Base-by-base conservation (phyloP, 2,797 vertebrate genomes). In the Mormyrops boulengeri region DNA sequence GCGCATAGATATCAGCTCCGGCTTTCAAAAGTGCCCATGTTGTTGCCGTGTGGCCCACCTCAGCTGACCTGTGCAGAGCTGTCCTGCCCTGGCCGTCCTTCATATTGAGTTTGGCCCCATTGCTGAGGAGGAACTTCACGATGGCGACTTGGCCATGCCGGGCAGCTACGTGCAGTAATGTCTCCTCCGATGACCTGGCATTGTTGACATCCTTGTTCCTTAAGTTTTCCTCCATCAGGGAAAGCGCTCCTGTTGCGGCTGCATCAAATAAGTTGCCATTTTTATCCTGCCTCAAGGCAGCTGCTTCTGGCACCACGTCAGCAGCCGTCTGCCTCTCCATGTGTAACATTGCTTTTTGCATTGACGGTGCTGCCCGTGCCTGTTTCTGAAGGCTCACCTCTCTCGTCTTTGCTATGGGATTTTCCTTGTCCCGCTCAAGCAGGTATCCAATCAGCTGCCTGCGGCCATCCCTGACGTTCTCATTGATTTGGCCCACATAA, bases 381-480 rank as follows among this genome's bases (percentile, higher is more conserved):
- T 3, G 66, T 84, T 85, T 93, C 91, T 91, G 62, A 60, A 44
- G 50, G 62, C 2, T 52, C 88, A 0, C 34, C 62, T 50, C 89
- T 90, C 90, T 26, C 2, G 87, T 88, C n/a, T 57, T 88, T 8
- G 91, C 94, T 62, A 52, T 88, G 82, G 90, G 88, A 86, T 91
- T 92, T 11, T 93, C 90, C 73, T 93, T 93, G 80, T 97, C 96
- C 91, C 94, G 97, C 91, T 97, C 95, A 0, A 97, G 90, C 90
- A 97, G 93, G 91, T 97, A 97, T 17, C 96, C 96, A 91, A 97
- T 93, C 90, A 97, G 2, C 90, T 97, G 96, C 91, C 96, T 96
- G 92, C 94, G 94, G 57, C 95, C 92, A 91, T 97, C 96, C 91
- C 92, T 90, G 85, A 96, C 92, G 14, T 89, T 93, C 87, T 94